Base-by-base conservation (phyloP, 2,113 vertebrate genomes). In the Atlantisia rogersi region DNA sequence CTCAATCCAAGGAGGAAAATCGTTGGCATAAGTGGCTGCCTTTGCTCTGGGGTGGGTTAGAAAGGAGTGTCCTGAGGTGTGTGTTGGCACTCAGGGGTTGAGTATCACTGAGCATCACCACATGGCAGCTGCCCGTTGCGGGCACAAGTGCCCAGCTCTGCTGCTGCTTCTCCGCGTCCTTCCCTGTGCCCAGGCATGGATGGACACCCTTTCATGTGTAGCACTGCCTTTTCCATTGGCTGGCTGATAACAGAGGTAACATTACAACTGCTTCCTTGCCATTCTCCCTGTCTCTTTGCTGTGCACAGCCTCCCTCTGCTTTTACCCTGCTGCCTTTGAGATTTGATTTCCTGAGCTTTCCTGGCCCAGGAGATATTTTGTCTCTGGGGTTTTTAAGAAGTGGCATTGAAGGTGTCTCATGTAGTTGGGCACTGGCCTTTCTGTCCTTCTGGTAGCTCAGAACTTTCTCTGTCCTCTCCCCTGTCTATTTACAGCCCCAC, bases 381-480 rank as follows among this genome's bases (percentile, higher is more conserved):
- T 15, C 88, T 90, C 92, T 62, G 78, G 58, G 70, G 74, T 88
- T 31, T 90, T 73, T 82, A 20, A 69, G 71, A 25, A 52, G 2
- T 78, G 85, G 85, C 90, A 42, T 56, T 68, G 95, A 87, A 22
- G 90, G 88, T 85, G 35, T 64, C 88, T 26, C 19, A 26, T 17
- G 5, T 55, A 25, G 74, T 28, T 28, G 0, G 85, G 35, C 92
- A 62, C 19, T 97, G 95, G 95, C 88, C 8, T 5, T 88, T 97
- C 95, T 97, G 94, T 12, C 85, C 79, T 97, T 97, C 95, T 94
- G 94, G 92, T 32, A 88, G 74, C 90, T 12, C 1, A 0, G 62
- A 80, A 80, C 58, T 44, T 58, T 37, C 78, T 35, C 26, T 29
- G 5, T 17, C 67, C 58, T 4, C 65, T 31, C 58, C 12, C 44